A percentile compares a stretch with the other conserved stretches of the same genome.
phyloP scores from a whole-genome alignment of 2,797 vertebrate genomes.

The Apogon hyalosoma region DNA sequence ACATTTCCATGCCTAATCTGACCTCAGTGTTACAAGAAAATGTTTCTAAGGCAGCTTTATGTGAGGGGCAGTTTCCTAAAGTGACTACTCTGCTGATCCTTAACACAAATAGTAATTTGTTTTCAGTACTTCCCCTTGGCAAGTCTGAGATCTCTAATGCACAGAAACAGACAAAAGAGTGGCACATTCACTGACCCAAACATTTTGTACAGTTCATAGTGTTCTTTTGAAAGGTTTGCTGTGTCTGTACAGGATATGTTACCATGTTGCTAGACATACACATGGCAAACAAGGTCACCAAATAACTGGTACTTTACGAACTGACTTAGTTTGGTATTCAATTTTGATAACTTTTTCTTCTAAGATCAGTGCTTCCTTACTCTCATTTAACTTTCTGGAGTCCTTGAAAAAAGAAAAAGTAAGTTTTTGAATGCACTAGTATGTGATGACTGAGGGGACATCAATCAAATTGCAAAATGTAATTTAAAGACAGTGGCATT shows the following conservation, averaged over 20 bases:
- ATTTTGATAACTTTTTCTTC: background rate
- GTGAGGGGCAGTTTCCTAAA: too few species aligned
- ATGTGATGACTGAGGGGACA: background rate
- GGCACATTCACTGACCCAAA: conserved; percentile 8
- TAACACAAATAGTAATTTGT: background rate
- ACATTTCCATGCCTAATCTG: conserved; percentile 7
- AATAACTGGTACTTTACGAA: conserved; percentile 9
- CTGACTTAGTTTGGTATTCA: conserved; percentile 11
- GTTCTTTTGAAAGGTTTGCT: conserved; percentile 60
- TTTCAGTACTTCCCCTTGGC: background rate
- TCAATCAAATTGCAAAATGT: background rate
- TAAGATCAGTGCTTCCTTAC: background rate
- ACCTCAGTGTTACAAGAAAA: background rate
- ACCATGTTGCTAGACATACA: conserved; percentile 50
- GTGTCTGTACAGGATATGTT: conserved; percentile 68
- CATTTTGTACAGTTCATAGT: conserved; percentile 27
- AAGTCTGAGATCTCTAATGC: background rate
- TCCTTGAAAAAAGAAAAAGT: background rate
- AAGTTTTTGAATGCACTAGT: background rate
- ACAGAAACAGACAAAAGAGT: background rate
- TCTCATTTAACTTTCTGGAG: background rate
- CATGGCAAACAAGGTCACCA: conserved; percentile 61
- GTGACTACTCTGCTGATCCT: background rate
- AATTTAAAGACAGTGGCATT: background rate
- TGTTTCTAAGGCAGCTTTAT: background rate